These are phyloP conservation scores for Haemorhous mexicanus DNA, from an alignment of 2,113 vertebrate species.

Conservation along the genomic window DNA sequence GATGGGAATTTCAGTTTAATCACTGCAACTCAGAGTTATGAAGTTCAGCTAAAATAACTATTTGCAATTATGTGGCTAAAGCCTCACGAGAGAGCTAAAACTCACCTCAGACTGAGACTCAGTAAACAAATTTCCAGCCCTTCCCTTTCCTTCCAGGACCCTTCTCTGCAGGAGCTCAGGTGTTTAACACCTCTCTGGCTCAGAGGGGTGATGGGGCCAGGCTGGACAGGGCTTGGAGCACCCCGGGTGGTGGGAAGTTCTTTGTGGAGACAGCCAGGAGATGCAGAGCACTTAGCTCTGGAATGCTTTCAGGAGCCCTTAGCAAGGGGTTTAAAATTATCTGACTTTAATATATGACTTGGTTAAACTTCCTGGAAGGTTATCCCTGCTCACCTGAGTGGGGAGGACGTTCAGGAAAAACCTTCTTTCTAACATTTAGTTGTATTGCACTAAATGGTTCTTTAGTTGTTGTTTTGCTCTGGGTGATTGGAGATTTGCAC, in stretches of 20 bases:
- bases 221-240: neutral
- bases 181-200: neutral
- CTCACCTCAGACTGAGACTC: neutral
- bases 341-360: neutral
- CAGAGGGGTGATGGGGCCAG: neutral
- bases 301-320: neutral
- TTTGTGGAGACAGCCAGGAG: neutral
- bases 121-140: neutral
- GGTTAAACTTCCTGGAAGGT: neutral
- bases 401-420: neutral
- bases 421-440: neutral
- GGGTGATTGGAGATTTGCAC: too few species aligned
- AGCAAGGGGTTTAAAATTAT: neutral
- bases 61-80: conserved; percentile 24
- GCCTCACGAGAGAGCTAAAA: neutral
- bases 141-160: neutral
- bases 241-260: neutral
- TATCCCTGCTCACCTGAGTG: neutral
- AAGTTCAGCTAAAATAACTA: neutral
- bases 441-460: too few species aligned
- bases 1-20: conserved; percentile 36
- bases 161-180: neutral
- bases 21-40: neutral
- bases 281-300: neutral
- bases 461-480: too few species aligned